These are phyloP conservation scores for Tragelaphus scriptus DNA, from an alignment of 2,113 vertebrate genomes.

Conservation along the genomic window DNA sequence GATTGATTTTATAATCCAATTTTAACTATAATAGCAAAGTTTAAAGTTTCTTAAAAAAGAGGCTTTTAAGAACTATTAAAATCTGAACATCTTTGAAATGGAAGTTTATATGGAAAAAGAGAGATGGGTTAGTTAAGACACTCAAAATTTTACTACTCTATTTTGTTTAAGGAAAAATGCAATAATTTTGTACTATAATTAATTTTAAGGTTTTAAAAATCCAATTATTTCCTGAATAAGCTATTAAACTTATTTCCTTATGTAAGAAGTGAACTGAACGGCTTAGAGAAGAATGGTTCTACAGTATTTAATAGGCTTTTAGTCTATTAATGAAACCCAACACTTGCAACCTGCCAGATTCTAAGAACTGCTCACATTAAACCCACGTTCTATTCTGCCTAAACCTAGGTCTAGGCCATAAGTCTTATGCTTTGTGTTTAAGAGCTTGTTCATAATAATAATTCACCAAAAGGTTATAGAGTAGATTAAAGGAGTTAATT, in stretches of 20 bases:
- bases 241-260: conserved; percentile 64
- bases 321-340: conserved; percentile 47
- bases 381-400: not conserved
- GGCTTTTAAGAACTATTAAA: conserved; percentile 73
- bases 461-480: not conserved
- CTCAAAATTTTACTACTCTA: conserved; percentile 69
- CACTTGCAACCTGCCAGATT: not conserved
- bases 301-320: conserved; percentile 32
- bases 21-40: conserved; percentile 71
- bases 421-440: not conserved
- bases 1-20: conserved; percentile 76
- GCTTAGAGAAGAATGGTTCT: conserved; percentile 43
- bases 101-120: conserved; percentile 55
- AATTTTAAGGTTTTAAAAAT: conserved; percentile 68
- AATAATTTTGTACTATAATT: conserved; percentile 69
- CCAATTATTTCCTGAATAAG: conserved; percentile 70
- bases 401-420: not conserved
- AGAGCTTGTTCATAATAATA: not conserved
- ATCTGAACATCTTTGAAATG: conserved; percentile 66
- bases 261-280: not conserved
- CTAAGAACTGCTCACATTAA: not conserved
- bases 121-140: conserved; percentile 58
- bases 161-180: conserved; percentile 66
- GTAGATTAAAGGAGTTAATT: not conserved
- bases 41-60: conserved; percentile 68